phyloP scores from a whole-genome alignment of 2,888 invertebrate genomes.

The Melanophora roralis region DNA sequence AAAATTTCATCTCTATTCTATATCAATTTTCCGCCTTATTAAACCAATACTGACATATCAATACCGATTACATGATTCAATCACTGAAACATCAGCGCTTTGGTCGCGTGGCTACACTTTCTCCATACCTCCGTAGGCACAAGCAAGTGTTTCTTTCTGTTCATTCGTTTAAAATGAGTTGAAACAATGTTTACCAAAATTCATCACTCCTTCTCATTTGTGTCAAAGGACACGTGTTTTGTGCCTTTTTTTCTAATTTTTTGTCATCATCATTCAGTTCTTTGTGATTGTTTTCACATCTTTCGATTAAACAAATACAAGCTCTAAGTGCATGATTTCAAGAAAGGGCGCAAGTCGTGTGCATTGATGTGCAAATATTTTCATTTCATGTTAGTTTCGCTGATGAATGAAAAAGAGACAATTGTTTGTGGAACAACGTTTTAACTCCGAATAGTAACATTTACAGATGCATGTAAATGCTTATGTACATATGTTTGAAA shows the following conservation, averaged over 20 bases:
- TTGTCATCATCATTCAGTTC: constrained; percentile 1
- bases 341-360: constrained; percentile 61
- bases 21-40: constrained; percentile 76
- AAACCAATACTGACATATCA: constrained; percentile 64
- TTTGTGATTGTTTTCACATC: constrained; percentile 34
- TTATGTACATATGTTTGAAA: background rate
- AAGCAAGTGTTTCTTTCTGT: constrained; percentile 31
- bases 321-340: constrained; percentile 3
- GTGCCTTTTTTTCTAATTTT: constrained; percentile 7
- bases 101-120: constrained; percentile 57
- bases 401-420: constrained; percentile 58
- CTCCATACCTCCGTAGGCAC: background rate
- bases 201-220: constrained; percentile 47
- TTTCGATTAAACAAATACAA: constrained; percentile 56
- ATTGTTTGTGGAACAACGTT: constrained; percentile 18
- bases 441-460: background rate
- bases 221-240: constrained; percentile 45
- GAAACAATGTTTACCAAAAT: constrained; percentile 5
- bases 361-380: constrained; percentile 69
- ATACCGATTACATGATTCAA: constrained; percentile 62
- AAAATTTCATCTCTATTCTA: constrained; percentile 13
- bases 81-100: constrained; percentile 56
- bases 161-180: background rate
- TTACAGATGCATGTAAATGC: too few relatives aligned
- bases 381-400: constrained; percentile 67